Percentiles rank a stretch among this genome's conserved stretches.
Conservation (phyloP, 2,888 invertebrate species). For the Polydrusus cervinus region DNA sequence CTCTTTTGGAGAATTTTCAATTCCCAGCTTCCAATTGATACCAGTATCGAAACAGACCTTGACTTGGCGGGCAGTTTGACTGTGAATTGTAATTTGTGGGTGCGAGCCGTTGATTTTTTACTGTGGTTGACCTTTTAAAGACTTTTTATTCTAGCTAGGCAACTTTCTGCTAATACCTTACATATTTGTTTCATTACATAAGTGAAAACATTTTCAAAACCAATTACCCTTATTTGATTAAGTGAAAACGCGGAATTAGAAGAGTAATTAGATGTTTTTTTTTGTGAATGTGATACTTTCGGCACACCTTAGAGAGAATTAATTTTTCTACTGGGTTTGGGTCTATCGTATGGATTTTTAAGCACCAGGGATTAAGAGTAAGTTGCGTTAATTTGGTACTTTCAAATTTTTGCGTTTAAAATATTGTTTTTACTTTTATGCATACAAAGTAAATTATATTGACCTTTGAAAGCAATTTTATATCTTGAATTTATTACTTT, state of each 20-base stretch:
- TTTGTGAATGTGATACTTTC: conserved; percentile 25
- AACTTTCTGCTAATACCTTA: conserved; percentile 40
- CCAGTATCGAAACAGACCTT: conserved; percentile 48
- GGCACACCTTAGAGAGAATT: conserved; percentile 25
- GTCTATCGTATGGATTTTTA: conserved; percentile 22
- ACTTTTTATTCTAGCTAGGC: conserved; percentile 34
- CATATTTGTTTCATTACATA: conserved; percentile 22
- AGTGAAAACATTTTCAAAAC: conserved; percentile 17
- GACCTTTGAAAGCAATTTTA: too few species aligned
- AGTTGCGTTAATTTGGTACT: background rate
- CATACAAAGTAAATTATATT: too few species aligned
- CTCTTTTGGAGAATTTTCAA: conserved; percentile 48
- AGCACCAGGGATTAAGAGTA: conserved; percentile 15
- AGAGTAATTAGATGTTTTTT: conserved; percentile 24
- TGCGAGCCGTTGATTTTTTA: conserved; percentile 36
- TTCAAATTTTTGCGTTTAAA: too few species aligned
- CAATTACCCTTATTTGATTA: conserved; percentile 19
- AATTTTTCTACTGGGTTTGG: conserved; percentile 8
- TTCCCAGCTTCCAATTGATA: conserved; percentile 49
- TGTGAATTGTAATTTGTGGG: conserved; percentile 27
- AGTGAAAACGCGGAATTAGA: conserved; percentile 17
- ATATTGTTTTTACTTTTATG: too few species aligned
- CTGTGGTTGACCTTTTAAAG: conserved; percentile 44
- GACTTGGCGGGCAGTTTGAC: conserved; percentile 38
- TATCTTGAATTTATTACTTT: too few species aligned